Base-by-base conservation (phyloP, 1,140 invertebrate genomes). In the Atopsyche davidsoni region DNA sequence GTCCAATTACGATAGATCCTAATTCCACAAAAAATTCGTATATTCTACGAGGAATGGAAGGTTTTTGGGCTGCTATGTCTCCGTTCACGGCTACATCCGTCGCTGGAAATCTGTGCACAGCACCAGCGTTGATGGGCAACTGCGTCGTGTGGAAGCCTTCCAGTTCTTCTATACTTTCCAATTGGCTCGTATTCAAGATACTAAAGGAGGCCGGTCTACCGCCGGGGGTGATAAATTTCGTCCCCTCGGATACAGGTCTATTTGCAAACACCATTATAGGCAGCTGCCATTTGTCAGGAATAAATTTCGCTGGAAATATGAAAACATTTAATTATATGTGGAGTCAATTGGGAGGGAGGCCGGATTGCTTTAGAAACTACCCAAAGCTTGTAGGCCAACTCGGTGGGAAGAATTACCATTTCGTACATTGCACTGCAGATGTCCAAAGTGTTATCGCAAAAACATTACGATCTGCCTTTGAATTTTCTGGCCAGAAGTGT, bases 61-160 rank as follows among this genome's bases (percentile, higher is more conserved):
- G 94, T 16, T 98, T 98, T 68, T 82, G 97, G 49, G 92, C 92
- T 11, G 90, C 94, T 1, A 79, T 98, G 14, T 89, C 90, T 41
- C 94, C 95, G 1, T 97, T 97, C 64, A 97, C 98, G 71, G 97
- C 97, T 64, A 96, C 94, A 22, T 95, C 94, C n/a, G 97, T 98
- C 62, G 92, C 91, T 51, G 95, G 92, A 19, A 95, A 97, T 75
- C 75, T 97, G 39, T 82, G 87, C 7, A 86, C 89, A 57, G 90
- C 92, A 19, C 93, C 94, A 24, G 89, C 92, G 36, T 64, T 97
- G 35, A 93, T 95, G 88, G 94, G 94, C 21, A 94, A 94, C 68
- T 80, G 81, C 16, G 87, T 92, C 13, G 61, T 98, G 36, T 97
- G 93, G 93, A 97, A 97, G 68, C 93, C 94, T 1, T 96, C 92